A percentile compares a stretch with the other conserved stretches of the same genome.
These are phyloP conservation scores for Ariolimax columbianus DNA, from an alignment of 2,888 invertebrate species.

Conservation along the genomic window DNA sequence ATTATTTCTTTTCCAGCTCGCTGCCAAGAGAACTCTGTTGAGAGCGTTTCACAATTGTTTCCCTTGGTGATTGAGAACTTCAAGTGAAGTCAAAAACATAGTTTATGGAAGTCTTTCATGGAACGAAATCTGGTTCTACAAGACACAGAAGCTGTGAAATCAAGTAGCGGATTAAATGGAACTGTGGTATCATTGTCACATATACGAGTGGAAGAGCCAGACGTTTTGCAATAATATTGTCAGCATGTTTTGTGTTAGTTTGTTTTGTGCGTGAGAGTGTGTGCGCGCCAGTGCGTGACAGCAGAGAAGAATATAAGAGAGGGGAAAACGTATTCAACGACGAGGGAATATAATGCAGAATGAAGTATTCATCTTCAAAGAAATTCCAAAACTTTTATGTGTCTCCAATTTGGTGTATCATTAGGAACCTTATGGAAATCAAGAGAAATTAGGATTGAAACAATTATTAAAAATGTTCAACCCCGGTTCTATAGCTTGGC, in stretches of 20 bases:
- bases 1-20: slow-evolving; percentile 21
- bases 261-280: neutral
- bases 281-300: neutral
- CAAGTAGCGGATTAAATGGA: neutral
- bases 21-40: neutral
- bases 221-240: neutral
- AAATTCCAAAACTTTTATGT: no score
- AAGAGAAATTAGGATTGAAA: no score
- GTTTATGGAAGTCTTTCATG: slow-evolving; percentile 16
- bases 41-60: neutral
- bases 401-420: no score
- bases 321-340: no score
- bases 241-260: neutral
- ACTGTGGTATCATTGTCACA: neutral
- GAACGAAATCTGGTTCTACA: neutral
- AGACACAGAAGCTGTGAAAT: neutral
- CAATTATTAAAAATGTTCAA: no score
- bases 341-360: no score
- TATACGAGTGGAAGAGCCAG: neutral
- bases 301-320: no score
- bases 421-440: no score
- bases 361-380: no score
- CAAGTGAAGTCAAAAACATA: neutral
- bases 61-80: slow-evolving; percentile 1
- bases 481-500: no score